Evolutionary conservation across 2,113 vertebrate species (phyloP), one percentile per base, ranked within the genome.

Genomic region (Rattus norvegicus): DNA sequence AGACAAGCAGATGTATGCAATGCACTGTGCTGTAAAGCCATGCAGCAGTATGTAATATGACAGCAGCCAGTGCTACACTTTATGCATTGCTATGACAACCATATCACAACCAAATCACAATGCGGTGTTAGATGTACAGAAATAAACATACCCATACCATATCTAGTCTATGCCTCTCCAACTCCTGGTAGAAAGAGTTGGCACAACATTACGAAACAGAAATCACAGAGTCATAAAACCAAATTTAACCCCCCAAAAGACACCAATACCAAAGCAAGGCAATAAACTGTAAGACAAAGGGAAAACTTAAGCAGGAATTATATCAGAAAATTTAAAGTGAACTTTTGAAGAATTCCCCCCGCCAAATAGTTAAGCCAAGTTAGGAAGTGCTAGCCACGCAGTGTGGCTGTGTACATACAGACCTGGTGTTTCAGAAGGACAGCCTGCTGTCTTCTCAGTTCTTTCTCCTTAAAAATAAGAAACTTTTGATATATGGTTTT

Each of bases 131-230:
- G 99, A 99, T 99, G 99, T 99, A 99, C 99, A 99, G 99, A 99
- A 99, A 99, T 99, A 99, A 99, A 99, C 99, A 99, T 99, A 99
- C 99, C 99, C 99, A 99, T 99, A 99, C 99, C 99, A 99, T 99
- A 99, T 99, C 99, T 99, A 99, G 99, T 99, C 99, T 99, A 99
- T 99, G 99, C 99, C 99, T 99, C 99, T 99, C 99, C 99, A 99
- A 99, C 99, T 99, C 99, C 99, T 99, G 99, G 99, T 98, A 99
- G 99, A 99, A 99, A 99, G 99, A 99, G 99, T 99, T 99, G 99
- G 99, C 99, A 99, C 99, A 99, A 98, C 97, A 99, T 99, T 99
- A 99, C 99, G 99, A 99, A 99, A 99, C 99, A 99, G 99, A 99
- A 99, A 99, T 99, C 98, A 99, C 98, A 99, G 98, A 99, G 98